Percentiles rank a stretch among this genome's conserved stretches.
phyloP scores from a whole-genome alignment of 1,140 invertebrate species.

The Heliconius hermathena region DNA sequence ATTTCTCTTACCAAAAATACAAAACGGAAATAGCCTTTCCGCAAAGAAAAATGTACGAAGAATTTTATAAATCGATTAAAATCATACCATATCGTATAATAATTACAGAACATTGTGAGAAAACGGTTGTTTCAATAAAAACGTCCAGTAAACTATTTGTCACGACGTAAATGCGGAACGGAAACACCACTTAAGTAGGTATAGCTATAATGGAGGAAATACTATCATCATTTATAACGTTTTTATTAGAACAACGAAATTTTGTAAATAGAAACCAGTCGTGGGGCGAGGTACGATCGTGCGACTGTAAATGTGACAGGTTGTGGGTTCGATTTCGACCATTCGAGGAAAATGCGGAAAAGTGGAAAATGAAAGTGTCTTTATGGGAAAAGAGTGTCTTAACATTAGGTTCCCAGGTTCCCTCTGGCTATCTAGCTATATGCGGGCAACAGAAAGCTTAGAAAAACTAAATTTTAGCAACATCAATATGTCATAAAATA shows the following conservation, averaged over 20 bases:
- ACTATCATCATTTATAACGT: not conserved
- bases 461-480: too few relatives aligned
- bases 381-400: too few relatives aligned
- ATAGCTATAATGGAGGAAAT: not conserved
- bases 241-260: slow-evolving; percentile 2
- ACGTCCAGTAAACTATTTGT: slow-evolving; percentile 10
- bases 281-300: too few relatives aligned
- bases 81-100: not conserved
- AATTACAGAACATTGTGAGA: not conserved
- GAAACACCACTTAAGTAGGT: not conserved
- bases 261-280: not conserved
- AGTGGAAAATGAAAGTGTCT: too few relatives aligned
- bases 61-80: not conserved
- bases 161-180: slow-evolving; percentile 10
- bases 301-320: too few relatives aligned
- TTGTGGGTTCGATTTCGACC: too few relatives aligned
- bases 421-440: too few relatives aligned
- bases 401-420: too few relatives aligned
- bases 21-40: not conserved
- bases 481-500: too few relatives aligned
- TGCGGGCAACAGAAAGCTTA: too few relatives aligned
- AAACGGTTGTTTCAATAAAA: slow-evolving; percentile 6
- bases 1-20: too few relatives aligned
- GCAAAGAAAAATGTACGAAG: not conserved
- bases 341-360: too few relatives aligned